Conservation (phyloP, 2,888 invertebrate genomes). For the Drosophila crucigera region DNA sequence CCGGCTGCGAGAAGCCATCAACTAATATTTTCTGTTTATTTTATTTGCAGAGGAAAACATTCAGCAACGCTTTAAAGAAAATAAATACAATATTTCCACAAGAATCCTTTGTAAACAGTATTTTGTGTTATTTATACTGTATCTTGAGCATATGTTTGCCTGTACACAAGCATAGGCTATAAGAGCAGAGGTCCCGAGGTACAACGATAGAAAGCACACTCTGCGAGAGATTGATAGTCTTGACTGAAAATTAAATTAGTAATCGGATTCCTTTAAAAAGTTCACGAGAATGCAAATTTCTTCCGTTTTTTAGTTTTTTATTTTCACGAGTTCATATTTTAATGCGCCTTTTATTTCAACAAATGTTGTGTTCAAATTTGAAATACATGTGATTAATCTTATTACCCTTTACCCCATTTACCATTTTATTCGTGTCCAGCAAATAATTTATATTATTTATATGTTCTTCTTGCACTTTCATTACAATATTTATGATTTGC, state of each 20-base stretch:
- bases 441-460: too few species aligned
- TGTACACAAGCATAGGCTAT: background rate
- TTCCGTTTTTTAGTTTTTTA: background rate
- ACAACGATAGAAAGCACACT: background rate
- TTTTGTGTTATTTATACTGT: background rate
- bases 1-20: background rate
- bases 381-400: background rate
- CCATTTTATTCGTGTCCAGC: too few species aligned
- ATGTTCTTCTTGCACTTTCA: background rate
- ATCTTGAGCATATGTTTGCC: background rate
- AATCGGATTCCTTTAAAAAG: background rate
- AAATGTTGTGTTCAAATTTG: background rate
- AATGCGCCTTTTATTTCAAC: background rate
- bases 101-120: constrained; percentile 2
- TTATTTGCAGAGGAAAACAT: constrained; percentile 4
- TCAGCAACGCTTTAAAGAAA: background rate
- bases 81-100: background rate
- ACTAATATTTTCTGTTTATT: constrained; percentile 1
- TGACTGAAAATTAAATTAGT: background rate
- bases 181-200: background rate
- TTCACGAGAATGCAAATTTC: background rate
- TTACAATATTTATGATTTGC: background rate
- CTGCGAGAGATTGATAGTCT: background rate
- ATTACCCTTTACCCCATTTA: too few species aligned
- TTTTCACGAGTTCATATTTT: background rate